These are phyloP conservation scores for Aphodius sticticus DNA, from an alignment of 2,888 invertebrate genomes.

Conservation along the genomic window DNA sequence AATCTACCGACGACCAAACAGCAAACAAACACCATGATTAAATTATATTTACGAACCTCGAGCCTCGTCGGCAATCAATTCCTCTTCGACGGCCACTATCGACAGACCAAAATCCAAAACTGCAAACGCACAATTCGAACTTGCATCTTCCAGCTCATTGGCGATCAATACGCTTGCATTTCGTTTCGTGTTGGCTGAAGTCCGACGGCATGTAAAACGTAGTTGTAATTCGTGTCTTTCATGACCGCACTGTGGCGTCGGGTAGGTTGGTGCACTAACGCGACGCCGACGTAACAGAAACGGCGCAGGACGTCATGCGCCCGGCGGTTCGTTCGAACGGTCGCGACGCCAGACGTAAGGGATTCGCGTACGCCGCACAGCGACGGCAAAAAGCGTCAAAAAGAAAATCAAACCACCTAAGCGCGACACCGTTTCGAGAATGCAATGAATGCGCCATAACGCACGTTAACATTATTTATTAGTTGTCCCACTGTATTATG, in stretches of 20 bases:
- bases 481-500: neutral
- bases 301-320: slow-evolving; percentile 51
- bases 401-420: slow-evolving; percentile 4
- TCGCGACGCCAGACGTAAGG: neutral
- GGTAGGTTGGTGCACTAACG: slow-evolving; percentile 53
- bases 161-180: slow-evolving; percentile 20
- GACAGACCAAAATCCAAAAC: neutral
- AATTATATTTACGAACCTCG: neutral
- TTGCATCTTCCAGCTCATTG: neutral
- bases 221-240: slow-evolving; percentile 45
- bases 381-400: slow-evolving; percentile 4
- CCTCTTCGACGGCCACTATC: neutral
- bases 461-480: neutral
- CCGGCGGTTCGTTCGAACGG: slow-evolving; percentile 6
- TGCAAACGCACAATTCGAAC: neutral
- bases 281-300: slow-evolving; percentile 46
- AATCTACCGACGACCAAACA: neutral
- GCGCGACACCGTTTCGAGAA: neutral
- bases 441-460: neutral
- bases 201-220: neutral
- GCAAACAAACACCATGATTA: neutral
- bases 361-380: neutral
- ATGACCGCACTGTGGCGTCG: slow-evolving; percentile 49
- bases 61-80: neutral
- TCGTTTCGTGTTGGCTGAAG: neutral